Conservation (phyloP, 2,113 vertebrate species). For the Aleadryas rufinucha region DNA sequence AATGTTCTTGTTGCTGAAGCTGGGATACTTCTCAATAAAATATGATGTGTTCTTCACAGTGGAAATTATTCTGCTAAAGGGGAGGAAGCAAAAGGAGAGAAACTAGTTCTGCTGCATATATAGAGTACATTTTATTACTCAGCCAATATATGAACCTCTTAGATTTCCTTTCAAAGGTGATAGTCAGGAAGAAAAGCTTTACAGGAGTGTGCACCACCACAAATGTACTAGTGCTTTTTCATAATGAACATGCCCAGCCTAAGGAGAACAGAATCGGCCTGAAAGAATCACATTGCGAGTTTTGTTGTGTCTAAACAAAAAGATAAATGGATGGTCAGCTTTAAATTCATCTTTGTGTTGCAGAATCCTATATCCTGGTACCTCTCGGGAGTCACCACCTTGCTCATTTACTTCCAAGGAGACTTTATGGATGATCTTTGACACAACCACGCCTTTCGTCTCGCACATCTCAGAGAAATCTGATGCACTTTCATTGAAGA, state of each 20-base stretch:
- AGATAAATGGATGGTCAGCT: conserved; percentile 78
- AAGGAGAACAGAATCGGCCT: conserved; percentile 78
- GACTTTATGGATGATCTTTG: conserved; percentile 72
- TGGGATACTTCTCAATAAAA: neutral
- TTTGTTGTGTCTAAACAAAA: conserved; percentile 79
- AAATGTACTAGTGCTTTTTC: neutral
- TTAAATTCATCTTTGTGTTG: conserved; percentile 81
- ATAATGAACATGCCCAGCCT: neutral
- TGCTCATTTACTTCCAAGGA: conserved; percentile 76
- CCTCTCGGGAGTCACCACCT: conserved; percentile 73
- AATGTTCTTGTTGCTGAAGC: neutral
- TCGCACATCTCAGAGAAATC: conserved; percentile 82
- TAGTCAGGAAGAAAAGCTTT: conserved; percentile 16
- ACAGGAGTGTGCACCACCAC: neutral
- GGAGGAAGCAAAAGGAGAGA: neutral
- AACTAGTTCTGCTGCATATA: conserved; percentile 22
- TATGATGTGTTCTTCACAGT: neutral
- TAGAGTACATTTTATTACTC: neutral
- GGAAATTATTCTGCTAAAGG: conserved; percentile 1
- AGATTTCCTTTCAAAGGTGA: conserved; percentile 17
- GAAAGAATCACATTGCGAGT: conserved; percentile 75
- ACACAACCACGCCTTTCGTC: conserved; percentile 72
- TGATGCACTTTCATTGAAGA: conserved; percentile 66
- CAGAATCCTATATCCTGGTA: conserved; percentile 75
- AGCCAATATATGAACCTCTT: neutral